Conservation (phyloP, 2,888 invertebrate species). For the Rotaria macrura region DNA sequence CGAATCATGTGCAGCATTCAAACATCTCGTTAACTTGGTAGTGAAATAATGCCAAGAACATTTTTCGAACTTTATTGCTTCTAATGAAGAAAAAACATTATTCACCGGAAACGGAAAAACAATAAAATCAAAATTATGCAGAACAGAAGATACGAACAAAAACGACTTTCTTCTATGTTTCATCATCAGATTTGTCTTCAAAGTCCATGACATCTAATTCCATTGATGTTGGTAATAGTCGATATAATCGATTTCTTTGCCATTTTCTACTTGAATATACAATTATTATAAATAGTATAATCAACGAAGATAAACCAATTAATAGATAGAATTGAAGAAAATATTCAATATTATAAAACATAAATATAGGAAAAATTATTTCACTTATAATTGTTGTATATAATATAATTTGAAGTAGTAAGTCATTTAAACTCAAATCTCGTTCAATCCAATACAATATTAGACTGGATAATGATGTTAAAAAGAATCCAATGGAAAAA, state of each 20-base stretch:
- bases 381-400: background rate
- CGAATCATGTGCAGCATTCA: no score
- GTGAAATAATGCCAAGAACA: no score
- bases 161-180: no score
- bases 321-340: background rate
- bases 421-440: background rate
- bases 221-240: background rate
- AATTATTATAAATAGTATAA: background rate
- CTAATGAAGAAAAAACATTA: no score
- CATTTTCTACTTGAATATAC: background rate
- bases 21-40: no score
- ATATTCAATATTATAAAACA: background rate
- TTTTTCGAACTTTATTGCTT: no score
- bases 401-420: background rate
- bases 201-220: background rate
- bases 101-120: no score
- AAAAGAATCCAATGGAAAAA: background rate
- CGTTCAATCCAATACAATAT: background rate
- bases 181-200: no score
- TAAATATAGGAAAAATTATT: background rate
- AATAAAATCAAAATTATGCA: no score
- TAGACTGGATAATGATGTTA: background rate
- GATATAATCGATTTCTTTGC: constrained; percentile 12
- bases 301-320: background rate
- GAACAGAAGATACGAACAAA: no score